These are phyloP conservation scores for Dissostichus mawsoni DNA, from an alignment of 2,113 vertebrate species.

Conservation along the genomic window DNA sequence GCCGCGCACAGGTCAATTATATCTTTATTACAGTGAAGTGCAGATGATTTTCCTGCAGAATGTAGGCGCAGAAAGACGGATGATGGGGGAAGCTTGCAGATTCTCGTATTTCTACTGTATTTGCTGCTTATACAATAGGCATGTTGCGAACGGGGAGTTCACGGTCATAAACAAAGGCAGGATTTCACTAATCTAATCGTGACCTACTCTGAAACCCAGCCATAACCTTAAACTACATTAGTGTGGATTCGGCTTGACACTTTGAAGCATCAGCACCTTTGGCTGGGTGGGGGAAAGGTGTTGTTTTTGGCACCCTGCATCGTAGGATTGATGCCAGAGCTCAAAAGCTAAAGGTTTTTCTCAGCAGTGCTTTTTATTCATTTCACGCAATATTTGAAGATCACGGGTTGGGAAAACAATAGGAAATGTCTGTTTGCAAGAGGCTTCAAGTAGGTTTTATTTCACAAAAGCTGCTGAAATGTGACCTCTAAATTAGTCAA, in stretches of 20 bases:
- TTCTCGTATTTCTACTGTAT: slow-evolving; percentile 47
- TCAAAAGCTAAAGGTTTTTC: slow-evolving; percentile 51
- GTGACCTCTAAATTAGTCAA: slow-evolving; percentile 31
- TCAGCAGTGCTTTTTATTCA: slow-evolving; percentile 22
- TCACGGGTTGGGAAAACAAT: slow-evolving; percentile 22
- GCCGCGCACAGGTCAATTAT: slow-evolving; percentile 79
- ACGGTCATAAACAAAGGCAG: slow-evolving; percentile 75
- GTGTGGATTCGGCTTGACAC: slow-evolving; percentile 76
- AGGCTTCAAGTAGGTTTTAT: background rate
- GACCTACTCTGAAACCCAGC: slow-evolving; percentile 75
- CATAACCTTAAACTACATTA: slow-evolving; percentile 82
- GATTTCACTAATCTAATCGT: slow-evolving; percentile 78
- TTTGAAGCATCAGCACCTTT: slow-evolving; percentile 84
- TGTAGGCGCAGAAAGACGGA: slow-evolving; percentile 65
- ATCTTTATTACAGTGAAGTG: slow-evolving; percentile 77
- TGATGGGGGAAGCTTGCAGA: slow-evolving; percentile 51
- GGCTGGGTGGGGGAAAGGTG: slow-evolving; percentile 61
- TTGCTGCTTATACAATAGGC: slow-evolving; percentile 45
- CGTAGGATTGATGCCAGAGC: slow-evolving; percentile 60
- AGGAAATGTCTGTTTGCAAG: slow-evolving; percentile 48
- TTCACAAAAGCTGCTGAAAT: background rate
- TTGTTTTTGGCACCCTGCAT: slow-evolving; percentile 63
- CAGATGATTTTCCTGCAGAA: slow-evolving; percentile 66
- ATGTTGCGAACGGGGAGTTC: slow-evolving; percentile 58
- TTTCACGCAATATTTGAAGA: slow-evolving; percentile 52